These are phyloP conservation scores for Eilema sororculum DNA, from an alignment of 2,888 invertebrate genomes.

Conservation along the genomic window DNA sequence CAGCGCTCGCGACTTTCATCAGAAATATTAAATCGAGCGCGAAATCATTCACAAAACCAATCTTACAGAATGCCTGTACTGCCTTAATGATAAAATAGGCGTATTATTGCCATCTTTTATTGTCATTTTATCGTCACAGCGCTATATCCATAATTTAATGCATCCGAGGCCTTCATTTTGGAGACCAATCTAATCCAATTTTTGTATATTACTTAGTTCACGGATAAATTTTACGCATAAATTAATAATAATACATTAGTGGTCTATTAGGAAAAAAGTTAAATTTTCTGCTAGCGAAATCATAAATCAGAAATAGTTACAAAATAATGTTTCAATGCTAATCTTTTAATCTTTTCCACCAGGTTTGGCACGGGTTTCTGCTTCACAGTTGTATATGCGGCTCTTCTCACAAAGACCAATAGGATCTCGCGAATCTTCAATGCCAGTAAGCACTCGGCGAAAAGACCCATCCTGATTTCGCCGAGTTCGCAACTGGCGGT, in stretches of 20 bases:
- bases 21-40: conserved; percentile 10
- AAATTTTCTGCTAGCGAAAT: too few relatives aligned
- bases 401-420: conserved; percentile 98
- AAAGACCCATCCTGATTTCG: conserved; percentile 97
- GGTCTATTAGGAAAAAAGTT: too few relatives aligned
- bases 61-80: background rate
- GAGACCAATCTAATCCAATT: too few relatives aligned
- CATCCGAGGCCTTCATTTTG: too few relatives aligned
- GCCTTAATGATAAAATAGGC: background rate
- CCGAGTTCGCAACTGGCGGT: conserved; percentile 96
- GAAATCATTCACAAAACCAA: conserved; percentile 11
- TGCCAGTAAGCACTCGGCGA: conserved; percentile 98
- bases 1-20: conserved; percentile 12
- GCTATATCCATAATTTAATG: too few relatives aligned
- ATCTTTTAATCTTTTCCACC: background rate
- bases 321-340: too few relatives aligned
- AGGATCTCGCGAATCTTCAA: conserved; percentile 98
- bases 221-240: too few relatives aligned
- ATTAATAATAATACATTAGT: too few relatives aligned
- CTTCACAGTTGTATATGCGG: conserved; percentile 98
- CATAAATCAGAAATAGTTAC: too few relatives aligned
- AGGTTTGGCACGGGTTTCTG: conserved; percentile 97
- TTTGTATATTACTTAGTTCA: too few relatives aligned
- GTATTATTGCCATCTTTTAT: background rate
- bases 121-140: background rate